Conservation (phyloP, 2,888 invertebrate species). For the Troides oblongomaculatus region DNA sequence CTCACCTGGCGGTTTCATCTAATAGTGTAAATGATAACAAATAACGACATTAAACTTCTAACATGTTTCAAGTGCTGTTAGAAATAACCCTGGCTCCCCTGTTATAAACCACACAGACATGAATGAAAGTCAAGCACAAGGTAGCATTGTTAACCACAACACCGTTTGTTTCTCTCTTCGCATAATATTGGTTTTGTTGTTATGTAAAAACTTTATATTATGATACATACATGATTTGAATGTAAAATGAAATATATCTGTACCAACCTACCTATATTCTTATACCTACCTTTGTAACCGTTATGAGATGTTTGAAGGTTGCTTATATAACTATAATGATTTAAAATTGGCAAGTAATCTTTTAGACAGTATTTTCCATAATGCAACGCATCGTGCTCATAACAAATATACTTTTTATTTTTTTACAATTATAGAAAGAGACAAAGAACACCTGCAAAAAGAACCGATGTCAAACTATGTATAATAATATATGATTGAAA, state of each 20-base stretch:
- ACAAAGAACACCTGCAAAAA: no score
- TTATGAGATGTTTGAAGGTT: background rate
- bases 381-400: background rate
- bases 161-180: background rate
- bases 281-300: background rate
- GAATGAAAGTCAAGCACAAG: background rate
- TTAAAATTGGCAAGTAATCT: constrained; percentile 1
- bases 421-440: no score
- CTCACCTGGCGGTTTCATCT: no score
- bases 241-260: background rate
- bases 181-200: background rate
- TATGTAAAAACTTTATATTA: background rate
- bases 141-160: background rate
- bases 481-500: no score
- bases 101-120: background rate
- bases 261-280: background rate
- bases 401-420: background rate
- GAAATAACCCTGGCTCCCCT: no score
- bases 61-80: no score
- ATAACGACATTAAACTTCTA: no score
- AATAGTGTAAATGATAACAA: no score
- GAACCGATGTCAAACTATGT: no score
- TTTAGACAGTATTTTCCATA: background rate
- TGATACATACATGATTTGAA: background rate
- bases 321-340: background rate